A percentile compares a stretch with the other conserved stretches of the same genome.
These are phyloP conservation scores for Hexactinellida sp. DNA, from an alignment of 37 sponge, comb jelly and placozoan genomes.

Conservation along the genomic window DNA sequence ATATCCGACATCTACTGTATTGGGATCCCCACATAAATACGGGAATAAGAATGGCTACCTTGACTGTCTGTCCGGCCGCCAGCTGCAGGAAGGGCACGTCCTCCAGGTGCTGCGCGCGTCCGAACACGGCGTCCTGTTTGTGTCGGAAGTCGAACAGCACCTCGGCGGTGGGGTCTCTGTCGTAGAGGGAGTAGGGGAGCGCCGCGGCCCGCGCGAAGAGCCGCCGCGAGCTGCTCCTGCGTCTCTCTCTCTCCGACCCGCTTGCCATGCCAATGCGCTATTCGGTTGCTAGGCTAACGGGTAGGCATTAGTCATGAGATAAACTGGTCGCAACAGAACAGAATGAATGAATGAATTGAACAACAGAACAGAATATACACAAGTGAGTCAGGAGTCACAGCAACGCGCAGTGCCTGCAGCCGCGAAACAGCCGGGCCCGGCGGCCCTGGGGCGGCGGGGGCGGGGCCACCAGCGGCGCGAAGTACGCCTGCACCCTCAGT, in stretches of 20 bases:
- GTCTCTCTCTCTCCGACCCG: too few species aligned
- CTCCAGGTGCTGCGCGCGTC: not conserved
- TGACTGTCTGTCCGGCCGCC: not conserved
- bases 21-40: too few species aligned
- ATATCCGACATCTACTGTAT: too few species aligned
- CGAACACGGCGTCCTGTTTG: not conserved
- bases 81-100: not conserved
- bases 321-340: too few species aligned
- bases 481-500: constrained; percentile 71
- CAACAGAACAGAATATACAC: not conserved
- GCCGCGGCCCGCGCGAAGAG: not conserved
- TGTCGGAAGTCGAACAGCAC: not conserved
- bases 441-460: constrained; percentile 17
- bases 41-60: not conserved
- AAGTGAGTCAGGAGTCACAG: not conserved
- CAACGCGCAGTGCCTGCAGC: not conserved
- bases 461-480: constrained; percentile 59
- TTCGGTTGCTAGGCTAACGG: not conserved
- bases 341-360: too few species aligned
- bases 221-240: not conserved
- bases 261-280: not conserved
- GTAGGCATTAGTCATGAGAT: too few species aligned
- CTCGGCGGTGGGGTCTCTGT: not conserved
- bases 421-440: not conserved
- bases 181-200: not conserved